phyloP scores from a whole-genome alignment of 2,888 invertebrate species.

The Chloromyia formosa region DNA sequence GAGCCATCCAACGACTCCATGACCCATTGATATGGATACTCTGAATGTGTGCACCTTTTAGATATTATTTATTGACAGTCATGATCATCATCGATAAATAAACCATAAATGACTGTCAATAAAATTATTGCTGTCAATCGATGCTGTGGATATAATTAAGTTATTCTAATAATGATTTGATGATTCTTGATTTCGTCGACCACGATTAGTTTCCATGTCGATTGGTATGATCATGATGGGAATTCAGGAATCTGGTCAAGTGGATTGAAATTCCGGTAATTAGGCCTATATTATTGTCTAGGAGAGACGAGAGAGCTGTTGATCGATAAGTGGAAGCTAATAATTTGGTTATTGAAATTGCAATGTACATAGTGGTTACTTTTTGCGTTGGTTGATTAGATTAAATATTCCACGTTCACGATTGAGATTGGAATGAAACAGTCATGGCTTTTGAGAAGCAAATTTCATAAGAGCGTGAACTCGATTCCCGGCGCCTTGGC shows the following conservation, averaged over 20 bases:
- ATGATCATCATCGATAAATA: constrained; percentile 50
- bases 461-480: too few relatives aligned
- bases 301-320: neutral
- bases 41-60: constrained; percentile 25
- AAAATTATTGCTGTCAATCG: constrained; percentile 50
- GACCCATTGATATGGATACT: constrained; percentile 29
- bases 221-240: constrained; percentile 9
- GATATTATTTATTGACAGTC: constrained; percentile 47
- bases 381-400: too few relatives aligned
- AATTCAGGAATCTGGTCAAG: constrained; percentile 3
- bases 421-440: too few relatives aligned
- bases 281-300: constrained; percentile 14
- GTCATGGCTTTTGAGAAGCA: too few relatives aligned
- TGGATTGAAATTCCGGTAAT: constrained; percentile 12
- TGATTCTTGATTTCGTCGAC: neutral
- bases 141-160: constrained; percentile 48
- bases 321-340: neutral
- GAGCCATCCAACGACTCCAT: constrained; percentile 24
- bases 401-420: too few relatives aligned
- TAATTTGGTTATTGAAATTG: too few relatives aligned
- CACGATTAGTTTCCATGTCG: neutral
- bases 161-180: constrained; percentile 47
- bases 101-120: constrained; percentile 49
- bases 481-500: too few relatives aligned
- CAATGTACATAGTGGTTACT: too few relatives aligned